A percentile compares a stretch with the other conserved stretches of the same genome.
Conservation (phyloP, 2,888 invertebrate species). For the Schizotus pectinicornis region DNA sequence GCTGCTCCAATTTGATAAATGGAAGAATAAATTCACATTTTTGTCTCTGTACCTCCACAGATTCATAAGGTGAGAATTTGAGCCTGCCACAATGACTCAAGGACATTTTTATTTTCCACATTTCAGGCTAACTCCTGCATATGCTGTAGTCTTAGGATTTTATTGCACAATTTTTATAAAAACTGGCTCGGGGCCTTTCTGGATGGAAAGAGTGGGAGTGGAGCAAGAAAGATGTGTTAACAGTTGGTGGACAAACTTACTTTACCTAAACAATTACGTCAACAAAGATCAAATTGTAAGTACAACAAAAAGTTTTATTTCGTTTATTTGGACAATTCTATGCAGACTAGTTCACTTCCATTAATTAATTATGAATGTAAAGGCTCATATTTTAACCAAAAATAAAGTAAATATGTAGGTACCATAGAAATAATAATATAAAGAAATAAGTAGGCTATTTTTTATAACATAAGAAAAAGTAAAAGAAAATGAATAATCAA, state of each 20-base stretch:
- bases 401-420: too few species aligned
- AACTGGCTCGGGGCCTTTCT: conserved; percentile 74
- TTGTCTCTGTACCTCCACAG: conserved; percentile 67
- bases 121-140: conserved; percentile 73
- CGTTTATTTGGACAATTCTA: conserved; percentile 11
- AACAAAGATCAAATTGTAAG: conserved; percentile 66
- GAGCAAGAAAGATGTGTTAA: conserved; percentile 63
- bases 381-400: too few species aligned
- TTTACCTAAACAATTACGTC: conserved; percentile 75
- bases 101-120: conserved; percentile 1
- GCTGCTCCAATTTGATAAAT: conserved; percentile 67
- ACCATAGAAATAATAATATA: too few species aligned
- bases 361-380: too few species aligned
- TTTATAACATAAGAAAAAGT: too few species aligned
- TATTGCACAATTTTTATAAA: conserved; percentile 74
- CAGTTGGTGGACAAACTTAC: conserved; percentile 75
- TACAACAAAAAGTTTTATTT: conserved; percentile 1
- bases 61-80: conserved; percentile 65
- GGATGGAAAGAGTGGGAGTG: conserved; percentile 65
- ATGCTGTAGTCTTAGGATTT: conserved; percentile 72
- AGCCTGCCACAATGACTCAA: not conserved
- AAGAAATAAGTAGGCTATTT: too few species aligned
- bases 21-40: conserved; percentile 65
- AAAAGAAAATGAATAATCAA: too few species aligned
- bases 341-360: too few species aligned